Conservation (phyloP, 2,888 invertebrate genomes). For the Troides oblongomaculatus region DNA sequence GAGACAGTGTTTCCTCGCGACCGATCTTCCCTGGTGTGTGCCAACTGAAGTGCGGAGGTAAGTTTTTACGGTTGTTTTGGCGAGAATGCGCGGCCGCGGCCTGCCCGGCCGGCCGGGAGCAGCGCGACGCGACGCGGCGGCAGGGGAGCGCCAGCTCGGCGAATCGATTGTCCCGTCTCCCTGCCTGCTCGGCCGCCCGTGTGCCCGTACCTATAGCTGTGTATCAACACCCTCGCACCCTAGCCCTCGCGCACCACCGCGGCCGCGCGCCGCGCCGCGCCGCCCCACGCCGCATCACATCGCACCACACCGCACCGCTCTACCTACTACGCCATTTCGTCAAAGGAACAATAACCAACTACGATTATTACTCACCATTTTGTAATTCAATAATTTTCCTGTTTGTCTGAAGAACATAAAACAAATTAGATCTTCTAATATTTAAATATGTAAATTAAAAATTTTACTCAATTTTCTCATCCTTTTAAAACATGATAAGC, state of each 20-base stretch:
- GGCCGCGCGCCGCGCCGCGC: conserved; percentile 11
- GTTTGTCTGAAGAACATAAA: no score
- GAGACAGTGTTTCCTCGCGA: conserved; percentile 69
- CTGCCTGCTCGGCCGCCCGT: conserved; percentile 39
- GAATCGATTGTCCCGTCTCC: conserved; percentile 66
- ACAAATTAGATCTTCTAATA: no score
- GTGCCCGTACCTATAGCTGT: conserved; percentile 34
- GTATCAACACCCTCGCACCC: conserved; percentile 56
- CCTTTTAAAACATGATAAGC: no score
- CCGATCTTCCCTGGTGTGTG: conserved; percentile 67
- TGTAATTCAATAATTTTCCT: no score
- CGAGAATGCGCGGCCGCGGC: conserved; percentile 3
- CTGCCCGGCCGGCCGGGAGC: no score
- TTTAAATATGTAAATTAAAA: no score
- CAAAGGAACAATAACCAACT: no score
- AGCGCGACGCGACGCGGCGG: conserved; percentile 36
- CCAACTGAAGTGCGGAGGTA: conserved; percentile 71
- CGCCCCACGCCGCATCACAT: neutral
- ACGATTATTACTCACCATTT: no score
- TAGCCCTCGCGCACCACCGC: conserved; percentile 35
- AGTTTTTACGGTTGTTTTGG: conserved; percentile 57
- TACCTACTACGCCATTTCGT: conserved; percentile 47
- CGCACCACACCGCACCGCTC: conserved; percentile 21
- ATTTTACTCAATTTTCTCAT: no score
- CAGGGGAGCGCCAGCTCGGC: conserved; percentile 59